Percentiles rank a stretch among this genome's conserved stretches.
These are phyloP conservation scores for Procavia capensis DNA, from an alignment of 2,113 vertebrate species.

Conservation along the genomic window DNA sequence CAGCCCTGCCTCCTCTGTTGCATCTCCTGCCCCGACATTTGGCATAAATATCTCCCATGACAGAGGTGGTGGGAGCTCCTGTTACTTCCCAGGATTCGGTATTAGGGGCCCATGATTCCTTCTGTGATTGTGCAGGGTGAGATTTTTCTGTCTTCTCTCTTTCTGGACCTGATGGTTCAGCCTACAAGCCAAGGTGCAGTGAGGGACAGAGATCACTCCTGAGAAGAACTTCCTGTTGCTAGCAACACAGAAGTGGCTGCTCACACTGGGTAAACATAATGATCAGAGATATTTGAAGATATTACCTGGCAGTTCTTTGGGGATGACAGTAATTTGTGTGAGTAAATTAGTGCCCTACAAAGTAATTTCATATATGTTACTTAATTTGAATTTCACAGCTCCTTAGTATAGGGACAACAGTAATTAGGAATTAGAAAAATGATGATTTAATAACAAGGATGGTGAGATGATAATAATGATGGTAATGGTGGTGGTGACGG, in stretches of 20 bases:
- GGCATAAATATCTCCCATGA: rapidly evolving
- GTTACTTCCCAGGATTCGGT: not conserved
- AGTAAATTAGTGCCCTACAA: not conserved
- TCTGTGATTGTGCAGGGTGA: rapidly evolving
- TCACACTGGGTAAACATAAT: not conserved
- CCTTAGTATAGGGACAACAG: not conserved
- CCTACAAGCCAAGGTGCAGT: rapidly evolving
- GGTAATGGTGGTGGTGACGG: not conserved
- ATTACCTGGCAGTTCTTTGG: not conserved
- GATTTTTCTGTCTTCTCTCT: rapidly evolving
- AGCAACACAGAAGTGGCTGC: not conserved
- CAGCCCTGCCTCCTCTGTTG: not conserved
- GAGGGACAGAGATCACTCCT: not conserved
- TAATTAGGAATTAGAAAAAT: not conserved
- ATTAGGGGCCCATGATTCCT: not conserved
- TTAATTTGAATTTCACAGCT: not conserved
- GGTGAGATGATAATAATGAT: not conserved
- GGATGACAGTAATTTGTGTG: not conserved
- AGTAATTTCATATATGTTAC: not conserved
- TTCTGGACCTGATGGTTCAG: not conserved
- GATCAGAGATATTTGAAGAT: not conserved
- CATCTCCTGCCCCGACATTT: too few relatives aligned
- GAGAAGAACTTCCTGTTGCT: rapidly evolving
- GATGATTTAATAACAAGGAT: not conserved
- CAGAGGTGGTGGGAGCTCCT: not conserved